Conservation (phyloP, 1,140 invertebrate genomes). For the Wiebesia pumilae region DNA sequence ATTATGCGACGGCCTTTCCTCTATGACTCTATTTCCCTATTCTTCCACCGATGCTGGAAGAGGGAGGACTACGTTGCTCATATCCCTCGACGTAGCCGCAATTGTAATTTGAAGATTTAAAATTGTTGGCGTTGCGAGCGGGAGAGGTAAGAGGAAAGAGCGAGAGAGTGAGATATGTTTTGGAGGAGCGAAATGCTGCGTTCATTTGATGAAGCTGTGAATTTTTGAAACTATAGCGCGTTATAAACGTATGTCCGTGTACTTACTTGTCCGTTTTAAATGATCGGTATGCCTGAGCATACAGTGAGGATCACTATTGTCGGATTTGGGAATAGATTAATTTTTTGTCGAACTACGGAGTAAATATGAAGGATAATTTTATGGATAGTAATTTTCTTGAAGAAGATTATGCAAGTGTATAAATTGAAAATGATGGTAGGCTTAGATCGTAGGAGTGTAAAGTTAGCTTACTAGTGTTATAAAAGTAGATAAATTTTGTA, state of each 20-base stretch:
- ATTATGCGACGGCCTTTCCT: conserved; percentile 19
- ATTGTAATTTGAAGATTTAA: conserved; percentile 39
- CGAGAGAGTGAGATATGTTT: background rate
- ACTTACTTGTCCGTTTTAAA: background rate
- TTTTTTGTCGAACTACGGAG: background rate
- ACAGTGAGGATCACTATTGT: background rate
- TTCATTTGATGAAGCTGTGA: background rate
- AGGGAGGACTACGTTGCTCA: background rate
- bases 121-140: background rate
- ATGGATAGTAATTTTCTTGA: background rate
- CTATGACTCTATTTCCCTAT: background rate
- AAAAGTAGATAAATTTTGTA: no score
- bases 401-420: no score
- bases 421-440: no score
- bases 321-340: background rate
- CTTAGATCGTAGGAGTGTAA: no score
- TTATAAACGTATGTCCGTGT: no score
- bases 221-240: background rate
- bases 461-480: no score
- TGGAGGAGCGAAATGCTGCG: background rate
- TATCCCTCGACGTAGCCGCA: conserved; percentile 25
- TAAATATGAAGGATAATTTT: background rate
- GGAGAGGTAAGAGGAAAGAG: conserved; percentile 7
- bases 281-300: background rate
- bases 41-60: background rate